Base-by-base conservation (phyloP, 2,888 invertebrate genomes). In the Himalopsyche tibetana region DNA sequence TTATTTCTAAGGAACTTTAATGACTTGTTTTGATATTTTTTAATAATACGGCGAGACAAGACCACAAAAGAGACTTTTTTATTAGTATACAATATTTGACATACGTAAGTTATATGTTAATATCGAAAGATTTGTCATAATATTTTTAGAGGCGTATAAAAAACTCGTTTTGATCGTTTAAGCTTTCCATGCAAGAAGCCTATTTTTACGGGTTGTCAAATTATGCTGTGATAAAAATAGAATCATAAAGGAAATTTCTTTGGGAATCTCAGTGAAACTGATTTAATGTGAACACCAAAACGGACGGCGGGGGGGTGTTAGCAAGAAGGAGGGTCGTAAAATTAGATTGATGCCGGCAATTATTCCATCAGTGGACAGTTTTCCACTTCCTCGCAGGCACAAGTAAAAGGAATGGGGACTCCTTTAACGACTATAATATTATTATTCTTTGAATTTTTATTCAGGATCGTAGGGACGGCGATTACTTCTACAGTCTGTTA, bases 281-380 rank as follows among this genome's bases (percentile, higher is more conserved):
- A 63, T 63, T 63, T 63, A 63, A 63, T 28, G 19, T 63, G 63
- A 63, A 63, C 63, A 63, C 28, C 63, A 63, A 63, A 63, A 63
- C 11, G 63, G 63, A 19, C 19, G 28, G 63, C 2, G 8, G 63
- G 28, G 63, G 63, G 28, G 63, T 56, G 56, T 63, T 63, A 28
- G 63, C 19, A 63, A 63, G 63, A 63, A 19, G 63, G 28, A 63
- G 63, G 28, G 63, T 63, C 63, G 63, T 63, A 63, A 63, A 63
- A 63, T 63, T 63, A 63, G 63, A 63, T 63, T 63, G 63, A 63
- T 63, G 63, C 63, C 63, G 63, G 63, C 63, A 63, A 63, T 63
- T 63, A 63, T 63, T 63, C 63, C 63, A 63, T 63, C 63, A 63
- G 63, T 63, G 63, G 63, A 63, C 63, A 63, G 19, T 63, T 63